Evolutionary conservation across 2,888 invertebrate genomes (phyloP).

Genomic region (Stenoptilia bipunctidactyla): DNA sequence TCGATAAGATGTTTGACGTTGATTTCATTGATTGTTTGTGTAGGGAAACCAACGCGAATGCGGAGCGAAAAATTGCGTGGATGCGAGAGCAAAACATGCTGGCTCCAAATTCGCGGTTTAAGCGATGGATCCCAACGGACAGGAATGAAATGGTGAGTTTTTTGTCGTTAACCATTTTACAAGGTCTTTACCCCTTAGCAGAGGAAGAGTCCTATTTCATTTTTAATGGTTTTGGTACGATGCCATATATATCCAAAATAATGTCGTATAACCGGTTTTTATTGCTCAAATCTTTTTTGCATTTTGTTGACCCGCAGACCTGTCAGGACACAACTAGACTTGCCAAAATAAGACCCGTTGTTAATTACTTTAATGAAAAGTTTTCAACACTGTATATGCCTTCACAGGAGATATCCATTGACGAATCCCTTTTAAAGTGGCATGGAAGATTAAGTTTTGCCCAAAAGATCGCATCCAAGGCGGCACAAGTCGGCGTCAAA

Average conservation of each 20-base stretch:
- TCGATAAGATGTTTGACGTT: no score
- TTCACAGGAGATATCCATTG: constrained; percentile 19
- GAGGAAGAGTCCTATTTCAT: no score
- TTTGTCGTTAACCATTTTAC: no score
- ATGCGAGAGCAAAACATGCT: no score
- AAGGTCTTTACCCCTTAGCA: no score
- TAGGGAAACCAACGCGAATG: no score
- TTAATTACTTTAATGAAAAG: constrained; percentile 17
- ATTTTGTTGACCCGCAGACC: constrained; percentile 17
- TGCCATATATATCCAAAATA: constrained; percentile 16
- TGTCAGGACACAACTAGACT: constrained; percentile 11
- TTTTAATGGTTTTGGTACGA: no score
- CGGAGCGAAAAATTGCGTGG: no score
- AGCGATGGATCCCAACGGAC: no score
- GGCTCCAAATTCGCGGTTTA: no score
- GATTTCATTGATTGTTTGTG: no score
- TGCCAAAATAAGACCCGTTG: constrained; percentile 15
- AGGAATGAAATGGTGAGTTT: no score
- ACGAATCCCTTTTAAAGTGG: constrained; percentile 22
- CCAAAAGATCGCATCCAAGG: constrained; percentile 18
- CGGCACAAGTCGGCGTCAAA: constrained; percentile 17
- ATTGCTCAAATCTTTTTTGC: constrained; percentile 13
- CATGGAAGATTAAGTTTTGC: constrained; percentile 18
- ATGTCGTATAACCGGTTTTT: constrained; percentile 18
- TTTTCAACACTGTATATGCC: constrained; percentile 17